Conservation (phyloP, 1,140 invertebrate genomes). For the Eumaeus atala region DNA sequence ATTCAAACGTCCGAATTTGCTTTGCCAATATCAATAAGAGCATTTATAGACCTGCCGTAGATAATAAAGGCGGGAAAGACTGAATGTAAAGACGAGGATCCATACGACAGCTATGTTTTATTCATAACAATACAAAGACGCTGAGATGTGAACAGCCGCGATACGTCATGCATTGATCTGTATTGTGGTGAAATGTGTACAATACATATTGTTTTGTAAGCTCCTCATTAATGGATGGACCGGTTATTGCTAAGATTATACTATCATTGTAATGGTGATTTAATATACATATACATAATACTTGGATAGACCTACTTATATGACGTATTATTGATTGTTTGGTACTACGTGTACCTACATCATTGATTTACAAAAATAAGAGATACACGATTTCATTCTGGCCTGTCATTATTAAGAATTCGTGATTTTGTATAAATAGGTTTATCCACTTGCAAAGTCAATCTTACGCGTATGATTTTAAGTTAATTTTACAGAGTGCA, state of each 20-base stretch:
- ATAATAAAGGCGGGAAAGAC: constrained; percentile 7
- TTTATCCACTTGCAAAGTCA: no score
- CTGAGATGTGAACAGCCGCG: constrained; percentile 33
- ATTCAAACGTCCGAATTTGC: neutral
- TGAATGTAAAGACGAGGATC: constrained; percentile 11
- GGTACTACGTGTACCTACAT: neutral
- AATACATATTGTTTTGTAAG: constrained; percentile 41
- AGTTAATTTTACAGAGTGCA: no score
- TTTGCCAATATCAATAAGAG: neutral
- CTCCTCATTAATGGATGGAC: constrained; percentile 21
- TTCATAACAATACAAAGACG: constrained; percentile 57
- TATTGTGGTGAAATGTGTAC: constrained; percentile 40
- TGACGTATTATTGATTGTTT: constrained; percentile 7
- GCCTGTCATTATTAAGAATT: no score
- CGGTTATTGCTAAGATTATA: constrained; percentile 31
- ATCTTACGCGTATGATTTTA: no score
- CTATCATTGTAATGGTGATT: constrained; percentile 24
- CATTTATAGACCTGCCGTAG: neutral
- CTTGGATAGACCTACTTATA: constrained; percentile 17
- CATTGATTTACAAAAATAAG: no score
- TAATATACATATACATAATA: constrained; percentile 21
- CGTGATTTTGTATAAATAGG: no score
- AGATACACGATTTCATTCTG: no score
- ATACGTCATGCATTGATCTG: constrained; percentile 49
- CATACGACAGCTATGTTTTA: constrained; percentile 54